Evolutionary conservation across 35 echinoderm and acorn worm species (phyloP).

Genomic region (Apostichopus parvimensis): DNA sequence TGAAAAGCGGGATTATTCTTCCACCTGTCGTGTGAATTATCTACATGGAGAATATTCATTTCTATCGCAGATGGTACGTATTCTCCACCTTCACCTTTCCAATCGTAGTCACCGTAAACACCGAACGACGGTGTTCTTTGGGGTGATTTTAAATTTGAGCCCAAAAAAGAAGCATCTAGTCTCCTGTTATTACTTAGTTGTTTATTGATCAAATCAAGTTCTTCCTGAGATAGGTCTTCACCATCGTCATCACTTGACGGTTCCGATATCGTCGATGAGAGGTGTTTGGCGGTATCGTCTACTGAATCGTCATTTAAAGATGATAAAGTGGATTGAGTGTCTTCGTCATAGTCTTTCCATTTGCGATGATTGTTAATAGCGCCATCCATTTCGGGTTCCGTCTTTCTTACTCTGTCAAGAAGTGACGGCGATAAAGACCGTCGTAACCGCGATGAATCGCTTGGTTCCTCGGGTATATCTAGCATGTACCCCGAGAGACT

Average conservation of each 20-base stretch:
- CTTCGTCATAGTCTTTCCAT: neutral
- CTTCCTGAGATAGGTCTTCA: constrained; percentile 28
- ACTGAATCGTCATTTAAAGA: neutral
- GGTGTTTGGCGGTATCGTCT: neutral
- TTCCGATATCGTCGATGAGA: neutral
- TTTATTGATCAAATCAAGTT: neutral
- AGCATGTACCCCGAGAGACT: constrained; percentile 26
- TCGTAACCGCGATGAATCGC: neutral
- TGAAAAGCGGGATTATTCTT: neutral
- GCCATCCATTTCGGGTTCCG: neutral
- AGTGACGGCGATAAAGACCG: neutral
- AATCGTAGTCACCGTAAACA: constrained; percentile 25
- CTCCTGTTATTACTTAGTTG: neutral
- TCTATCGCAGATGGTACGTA: constrained; percentile 35
- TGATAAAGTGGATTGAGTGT: neutral
- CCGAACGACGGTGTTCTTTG: constrained; percentile 22
- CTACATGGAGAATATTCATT: neutral
- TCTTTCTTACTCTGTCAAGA: neutral
- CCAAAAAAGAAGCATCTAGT: neutral
- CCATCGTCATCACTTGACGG: neutral
- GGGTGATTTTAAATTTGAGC: neutral
- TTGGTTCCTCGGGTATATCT: constrained; percentile 12
- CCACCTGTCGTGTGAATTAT: neutral
- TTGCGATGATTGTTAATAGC: neutral
- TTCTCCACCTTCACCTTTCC: constrained; percentile 28